These are phyloP conservation scores for Nymphalis urticae DNA, from an alignment of 2,888 invertebrate genomes.

Conservation along the genomic window DNA sequence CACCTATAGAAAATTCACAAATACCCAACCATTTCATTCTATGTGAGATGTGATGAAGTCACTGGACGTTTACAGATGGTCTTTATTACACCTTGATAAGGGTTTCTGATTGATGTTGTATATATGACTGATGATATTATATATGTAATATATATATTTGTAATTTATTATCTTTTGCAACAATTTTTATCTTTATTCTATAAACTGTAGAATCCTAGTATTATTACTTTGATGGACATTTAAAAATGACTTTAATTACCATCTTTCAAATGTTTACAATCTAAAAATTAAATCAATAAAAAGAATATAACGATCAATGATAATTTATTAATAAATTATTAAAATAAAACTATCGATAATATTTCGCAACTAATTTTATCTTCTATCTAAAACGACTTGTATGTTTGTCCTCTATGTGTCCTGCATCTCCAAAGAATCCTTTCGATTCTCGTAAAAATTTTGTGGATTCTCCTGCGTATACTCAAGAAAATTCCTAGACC, in stretches of 20 bases:
- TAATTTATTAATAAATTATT: no score
- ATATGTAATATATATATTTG: not conserved
- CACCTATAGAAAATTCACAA: slow-evolving; percentile 24
- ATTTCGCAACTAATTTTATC: no score
- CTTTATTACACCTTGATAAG: not conserved
- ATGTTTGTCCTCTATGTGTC: no score
- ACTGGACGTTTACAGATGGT: not conserved
- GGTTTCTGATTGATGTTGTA: not conserved
- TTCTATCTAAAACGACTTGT: no score
- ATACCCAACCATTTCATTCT: slow-evolving; percentile 10
- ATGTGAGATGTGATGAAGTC: slow-evolving; percentile 3
- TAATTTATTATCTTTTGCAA: not conserved
- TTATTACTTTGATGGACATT: not conserved
- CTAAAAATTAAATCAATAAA: not conserved
- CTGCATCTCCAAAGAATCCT: no score
- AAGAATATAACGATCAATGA: no score
- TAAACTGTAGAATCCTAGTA: not conserved
- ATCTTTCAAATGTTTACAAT: not conserved
- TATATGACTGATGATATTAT: not conserved
- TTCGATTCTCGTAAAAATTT: no score
- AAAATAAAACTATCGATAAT: no score
- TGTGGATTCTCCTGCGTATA: no score
- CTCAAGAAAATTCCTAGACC: no score
- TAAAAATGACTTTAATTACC: not conserved
- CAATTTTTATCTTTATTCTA: not conserved